Conservation (phyloP, 1,140 invertebrate genomes). For the Drosophila bocki region DNA sequence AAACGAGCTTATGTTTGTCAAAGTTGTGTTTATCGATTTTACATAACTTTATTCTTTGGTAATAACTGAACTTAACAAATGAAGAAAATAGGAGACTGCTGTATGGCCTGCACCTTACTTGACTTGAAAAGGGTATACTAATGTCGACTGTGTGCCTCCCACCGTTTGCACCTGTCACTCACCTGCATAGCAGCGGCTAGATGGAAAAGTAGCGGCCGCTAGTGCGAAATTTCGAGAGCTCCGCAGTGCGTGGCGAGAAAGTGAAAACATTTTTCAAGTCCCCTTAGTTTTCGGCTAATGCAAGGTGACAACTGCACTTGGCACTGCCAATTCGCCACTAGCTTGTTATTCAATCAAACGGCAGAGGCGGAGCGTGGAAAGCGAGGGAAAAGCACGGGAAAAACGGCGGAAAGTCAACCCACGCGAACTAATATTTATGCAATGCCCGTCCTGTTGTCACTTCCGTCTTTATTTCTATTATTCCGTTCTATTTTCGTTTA, state of each 20-base stretch:
- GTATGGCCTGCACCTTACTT: neutral
- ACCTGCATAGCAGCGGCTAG: slow-evolving; percentile 58
- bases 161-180: slow-evolving; percentile 30
- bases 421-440: slow-evolving; percentile 67
- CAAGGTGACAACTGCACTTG: slow-evolving; percentile 41
- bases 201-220: slow-evolving; percentile 32
- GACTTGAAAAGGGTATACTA: neutral
- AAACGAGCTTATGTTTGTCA: neutral
- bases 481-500: slow-evolving; percentile 46
- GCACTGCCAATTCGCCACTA: slow-evolving; percentile 54
- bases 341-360: slow-evolving; percentile 67
- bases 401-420: slow-evolving; percentile 60
- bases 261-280: slow-evolving; percentile 69
- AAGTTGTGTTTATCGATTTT: neutral
- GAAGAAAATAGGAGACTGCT: neutral
- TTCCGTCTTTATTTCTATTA: slow-evolving; percentile 66
- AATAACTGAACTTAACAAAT: neutral
- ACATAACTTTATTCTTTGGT: neutral
- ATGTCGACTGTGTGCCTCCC: neutral
- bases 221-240: slow-evolving; percentile 66
- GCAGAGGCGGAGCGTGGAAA: slow-evolving; percentile 6
- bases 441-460: slow-evolving; percentile 53
- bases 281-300: slow-evolving; percentile 45
- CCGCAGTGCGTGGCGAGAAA: slow-evolving; percentile 77
- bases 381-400: slow-evolving; percentile 3